A percentile compares a stretch with the other conserved stretches of the same genome.
These are phyloP conservation scores for Apoderus coryli DNA, from an alignment of 2,888 invertebrate species.

Conservation along the genomic window DNA sequence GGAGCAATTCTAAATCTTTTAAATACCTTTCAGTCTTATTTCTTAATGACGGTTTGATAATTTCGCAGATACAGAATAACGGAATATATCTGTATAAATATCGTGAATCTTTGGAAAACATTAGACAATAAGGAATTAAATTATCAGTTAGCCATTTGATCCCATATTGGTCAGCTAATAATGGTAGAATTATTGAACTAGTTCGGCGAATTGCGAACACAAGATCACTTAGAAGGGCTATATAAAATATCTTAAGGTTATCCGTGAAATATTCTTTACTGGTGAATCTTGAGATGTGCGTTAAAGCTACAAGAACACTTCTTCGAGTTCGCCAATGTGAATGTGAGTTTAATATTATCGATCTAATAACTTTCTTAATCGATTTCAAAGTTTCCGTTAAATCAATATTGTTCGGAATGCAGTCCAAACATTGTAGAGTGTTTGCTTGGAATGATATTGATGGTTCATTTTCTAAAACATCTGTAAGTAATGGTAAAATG, in stretches of 20 bases:
- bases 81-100: slow-evolving; percentile 27
- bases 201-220: slow-evolving; percentile 28
- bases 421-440: slow-evolving; percentile 26
- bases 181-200: slow-evolving; percentile 26
- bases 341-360: slow-evolving; percentile 24
- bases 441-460: slow-evolving; percentile 25
- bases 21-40: slow-evolving; percentile 16
- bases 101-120: slow-evolving; percentile 23
- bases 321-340: slow-evolving; percentile 29
- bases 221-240: slow-evolving; percentile 25
- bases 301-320: slow-evolving; percentile 26
- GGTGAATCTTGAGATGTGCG: slow-evolving; percentile 25
- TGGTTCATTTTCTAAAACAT: slow-evolving; percentile 24
- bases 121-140: slow-evolving; percentile 24
- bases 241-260: slow-evolving; percentile 25
- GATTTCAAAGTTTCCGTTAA: slow-evolving; percentile 20
- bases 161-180: slow-evolving; percentile 27
- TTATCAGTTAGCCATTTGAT: slow-evolving; percentile 25
- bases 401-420: slow-evolving; percentile 24
- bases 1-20: slow-evolving; percentile 16
- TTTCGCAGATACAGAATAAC: slow-evolving; percentile 28
- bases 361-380: slow-evolving; percentile 24
- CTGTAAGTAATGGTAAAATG: slow-evolving; percentile 24
- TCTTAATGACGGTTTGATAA: slow-evolving; percentile 24
- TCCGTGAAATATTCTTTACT: slow-evolving; percentile 25